Conservation (phyloP, 2,888 invertebrate genomes). For the Caenorhabditis panamensis region DNA sequence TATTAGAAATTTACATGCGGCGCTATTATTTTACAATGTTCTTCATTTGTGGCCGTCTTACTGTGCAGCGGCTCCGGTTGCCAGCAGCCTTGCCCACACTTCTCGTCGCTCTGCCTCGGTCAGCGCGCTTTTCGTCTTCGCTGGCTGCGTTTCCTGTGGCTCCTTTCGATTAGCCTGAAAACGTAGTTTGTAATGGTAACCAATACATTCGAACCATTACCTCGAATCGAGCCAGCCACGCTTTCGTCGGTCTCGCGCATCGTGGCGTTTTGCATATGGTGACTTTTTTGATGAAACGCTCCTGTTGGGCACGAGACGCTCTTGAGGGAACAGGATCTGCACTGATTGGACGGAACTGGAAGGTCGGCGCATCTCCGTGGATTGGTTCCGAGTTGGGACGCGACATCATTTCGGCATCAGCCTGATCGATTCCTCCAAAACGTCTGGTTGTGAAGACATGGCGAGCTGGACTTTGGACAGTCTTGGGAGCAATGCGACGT, state of each 20-base stretch:
- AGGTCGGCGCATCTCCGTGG: not conserved
- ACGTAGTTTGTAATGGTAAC: not conserved
- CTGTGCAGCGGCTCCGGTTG: not conserved
- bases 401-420: not conserved
- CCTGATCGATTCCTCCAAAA: not conserved
- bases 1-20: too few relatives aligned
- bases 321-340: not conserved
- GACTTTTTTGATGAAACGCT: not conserved
- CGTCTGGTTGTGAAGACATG: too few relatives aligned
- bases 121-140: not conserved
- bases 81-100: not conserved
- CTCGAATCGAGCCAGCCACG: constrained; percentile 11
- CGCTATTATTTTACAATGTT: too few relatives aligned
- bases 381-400: not conserved
- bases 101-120: not conserved
- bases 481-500: too few relatives aligned
- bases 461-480: not conserved
- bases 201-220: not conserved
- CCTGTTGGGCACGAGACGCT: not conserved
- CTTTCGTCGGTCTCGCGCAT: constrained; percentile 20
- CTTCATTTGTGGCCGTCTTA: too few relatives aligned
- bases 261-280: not conserved
- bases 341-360: not conserved
- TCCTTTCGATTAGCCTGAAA: not conserved
- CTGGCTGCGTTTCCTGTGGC: not conserved